phyloP scores from a whole-genome alignment of 2,113 vertebrate species.

The Clinocottus analis region DNA sequence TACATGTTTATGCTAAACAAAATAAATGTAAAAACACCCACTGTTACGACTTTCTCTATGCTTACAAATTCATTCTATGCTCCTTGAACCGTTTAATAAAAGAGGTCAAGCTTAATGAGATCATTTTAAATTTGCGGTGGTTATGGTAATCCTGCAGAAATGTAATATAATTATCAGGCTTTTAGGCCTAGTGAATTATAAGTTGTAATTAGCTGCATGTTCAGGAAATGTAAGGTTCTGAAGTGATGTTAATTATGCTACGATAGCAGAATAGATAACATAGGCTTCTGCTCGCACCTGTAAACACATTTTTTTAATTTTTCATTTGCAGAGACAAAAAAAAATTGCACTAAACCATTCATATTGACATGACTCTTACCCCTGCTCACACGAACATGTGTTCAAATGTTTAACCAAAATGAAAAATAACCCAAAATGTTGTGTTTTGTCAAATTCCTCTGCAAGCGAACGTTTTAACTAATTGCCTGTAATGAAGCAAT shows the following conservation, averaged over 20 bases:
- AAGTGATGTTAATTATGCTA: constrained; percentile 15
- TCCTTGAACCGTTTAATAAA: constrained; percentile 51
- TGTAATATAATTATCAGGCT: constrained; percentile 42
- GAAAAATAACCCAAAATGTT: constrained; percentile 3
- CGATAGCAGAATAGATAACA: constrained; percentile 10
- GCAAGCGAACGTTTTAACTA: constrained; percentile 38
- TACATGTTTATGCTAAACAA: neutral
- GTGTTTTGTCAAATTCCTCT: constrained; percentile 32
- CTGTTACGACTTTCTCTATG: neutral
- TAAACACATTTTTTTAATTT: neutral
- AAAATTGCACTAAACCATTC: neutral
- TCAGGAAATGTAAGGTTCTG: constrained; percentile 31
- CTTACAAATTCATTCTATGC: neutral
- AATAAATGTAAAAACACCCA: neutral
- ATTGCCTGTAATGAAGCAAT: constrained; percentile 65
- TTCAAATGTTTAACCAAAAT: constrained; percentile 29
- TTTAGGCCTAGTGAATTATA: constrained; percentile 42
- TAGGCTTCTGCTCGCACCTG: neutral
- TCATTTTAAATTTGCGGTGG: constrained; percentile 46
- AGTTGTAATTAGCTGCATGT: constrained; percentile 56
- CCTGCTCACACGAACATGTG: neutral
- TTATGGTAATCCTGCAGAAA: constrained; percentile 40
- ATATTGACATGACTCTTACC: neutral
- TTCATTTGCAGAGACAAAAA: neutral
- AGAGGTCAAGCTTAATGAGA: constrained; percentile 56